Conservation (phyloP, 2,113 vertebrate genomes). For the Acanthisitta chloris region DNA sequence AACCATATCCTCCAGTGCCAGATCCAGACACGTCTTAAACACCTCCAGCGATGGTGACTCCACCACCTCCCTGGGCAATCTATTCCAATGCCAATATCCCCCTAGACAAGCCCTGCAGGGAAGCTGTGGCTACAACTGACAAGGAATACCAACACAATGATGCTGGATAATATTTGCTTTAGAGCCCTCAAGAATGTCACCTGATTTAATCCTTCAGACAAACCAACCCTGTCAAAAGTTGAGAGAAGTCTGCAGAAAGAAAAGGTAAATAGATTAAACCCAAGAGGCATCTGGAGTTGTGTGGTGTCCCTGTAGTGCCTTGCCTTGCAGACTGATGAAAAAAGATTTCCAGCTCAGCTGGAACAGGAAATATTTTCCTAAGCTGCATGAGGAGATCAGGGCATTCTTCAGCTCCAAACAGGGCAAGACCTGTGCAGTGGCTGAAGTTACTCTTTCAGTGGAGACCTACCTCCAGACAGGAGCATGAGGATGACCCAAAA, state of each 20-base stretch:
- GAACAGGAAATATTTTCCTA: not conserved
- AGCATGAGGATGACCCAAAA: rapidly evolving
- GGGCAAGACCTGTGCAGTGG: not conserved
- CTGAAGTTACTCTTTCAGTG: not conserved
- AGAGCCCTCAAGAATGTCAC: not conserved
- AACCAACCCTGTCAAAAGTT: not conserved
- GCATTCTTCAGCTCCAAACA: not conserved
- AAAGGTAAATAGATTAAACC: not conserved
- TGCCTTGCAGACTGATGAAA: not conserved
- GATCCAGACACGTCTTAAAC: too few relatives aligned
- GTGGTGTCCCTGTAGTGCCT: not conserved
- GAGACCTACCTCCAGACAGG: not conserved
- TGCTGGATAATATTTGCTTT: not conserved
- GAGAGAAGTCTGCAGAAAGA: not conserved
- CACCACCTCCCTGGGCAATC: too few relatives aligned
- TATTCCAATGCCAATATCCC: too few relatives aligned
- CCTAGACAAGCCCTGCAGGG: not conserved
- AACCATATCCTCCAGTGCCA: too few relatives aligned
- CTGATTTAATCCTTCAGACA: not conserved
- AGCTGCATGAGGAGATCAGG: not conserved
- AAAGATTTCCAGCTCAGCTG: rapidly evolving
- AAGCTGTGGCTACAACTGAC: not conserved
- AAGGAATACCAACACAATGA: rapidly evolving
- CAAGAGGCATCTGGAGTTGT: not conserved
- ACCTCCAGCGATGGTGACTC: too few relatives aligned